Percentiles rank a stretch among this genome's conserved stretches.
Conservation (phyloP, 1,140 invertebrate genomes). For the Ctenoplectra terminalis region DNA sequence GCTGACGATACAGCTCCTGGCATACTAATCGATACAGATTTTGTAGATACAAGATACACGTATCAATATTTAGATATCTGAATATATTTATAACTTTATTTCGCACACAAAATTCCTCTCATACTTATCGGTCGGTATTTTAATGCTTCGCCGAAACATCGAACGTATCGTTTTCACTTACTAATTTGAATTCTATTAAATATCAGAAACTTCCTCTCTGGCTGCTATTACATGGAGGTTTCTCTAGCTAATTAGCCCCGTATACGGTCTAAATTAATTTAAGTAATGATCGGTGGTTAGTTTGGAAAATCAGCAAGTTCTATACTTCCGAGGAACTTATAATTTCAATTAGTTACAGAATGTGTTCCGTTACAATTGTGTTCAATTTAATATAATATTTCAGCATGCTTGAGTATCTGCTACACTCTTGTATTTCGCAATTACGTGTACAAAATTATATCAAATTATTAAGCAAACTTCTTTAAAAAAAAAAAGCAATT, state of each 20-base stretch:
- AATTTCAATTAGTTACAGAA: background rate
- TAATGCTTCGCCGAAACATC: background rate
- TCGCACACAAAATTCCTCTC: too few relatives aligned
- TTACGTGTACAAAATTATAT: too few relatives aligned
- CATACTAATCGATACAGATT: too few relatives aligned
- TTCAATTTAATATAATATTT: background rate
- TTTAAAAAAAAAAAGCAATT: too few relatives aligned
- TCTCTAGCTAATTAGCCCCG: background rate
- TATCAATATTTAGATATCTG: too few relatives aligned
- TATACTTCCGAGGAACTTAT: background rate
- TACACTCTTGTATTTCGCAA: background rate
- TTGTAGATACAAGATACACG: too few relatives aligned
- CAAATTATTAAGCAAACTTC: too few relatives aligned
- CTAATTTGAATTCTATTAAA: constrained; percentile 16
- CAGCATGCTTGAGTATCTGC: too few relatives aligned
- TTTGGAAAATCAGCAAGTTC: background rate
- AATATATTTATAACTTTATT: too few relatives aligned
- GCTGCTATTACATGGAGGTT: background rate
- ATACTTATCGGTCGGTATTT: background rate
- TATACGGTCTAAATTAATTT: constrained; percentile 6
- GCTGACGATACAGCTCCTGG: too few relatives aligned
- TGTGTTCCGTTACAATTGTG: background rate
- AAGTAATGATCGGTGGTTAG: too few relatives aligned
- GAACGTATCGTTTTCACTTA: background rate
- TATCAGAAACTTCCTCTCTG: background rate